These are phyloP conservation scores for Hypselothyrea guttata DNA, from an alignment of 2,888 invertebrate species.

Conservation along the genomic window DNA sequence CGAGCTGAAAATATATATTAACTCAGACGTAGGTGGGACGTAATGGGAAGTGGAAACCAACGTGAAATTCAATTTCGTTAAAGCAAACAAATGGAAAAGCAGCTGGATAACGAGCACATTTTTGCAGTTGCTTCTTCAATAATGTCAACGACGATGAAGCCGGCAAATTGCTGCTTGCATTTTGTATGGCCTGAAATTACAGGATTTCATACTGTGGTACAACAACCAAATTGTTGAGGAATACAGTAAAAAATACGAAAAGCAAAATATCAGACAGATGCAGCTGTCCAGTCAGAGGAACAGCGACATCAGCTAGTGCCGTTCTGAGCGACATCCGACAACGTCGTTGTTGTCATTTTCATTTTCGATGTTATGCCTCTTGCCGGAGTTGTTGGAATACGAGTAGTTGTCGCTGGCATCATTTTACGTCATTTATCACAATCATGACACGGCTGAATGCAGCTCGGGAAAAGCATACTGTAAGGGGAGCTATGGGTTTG, in stretches of 20 bases:
- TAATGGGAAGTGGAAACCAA: constrained; percentile 25
- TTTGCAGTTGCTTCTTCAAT: constrained; percentile 54
- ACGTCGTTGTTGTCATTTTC: constrained; percentile 36
- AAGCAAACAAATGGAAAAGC: constrained; percentile 64
- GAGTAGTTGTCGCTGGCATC: constrained; percentile 70
- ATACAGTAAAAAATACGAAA: constrained; percentile 9
- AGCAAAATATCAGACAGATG: constrained; percentile 7
- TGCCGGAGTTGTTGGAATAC: constrained; percentile 7
- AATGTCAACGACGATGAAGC: constrained; percentile 44
- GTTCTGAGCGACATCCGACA: constrained; percentile 62
- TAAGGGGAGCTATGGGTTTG: neutral
- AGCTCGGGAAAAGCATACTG: neutral
- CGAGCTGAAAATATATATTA: constrained; percentile 61
- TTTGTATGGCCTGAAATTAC: constrained; percentile 71
- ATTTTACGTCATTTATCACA: constrained; percentile 77
- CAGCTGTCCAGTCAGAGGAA: constrained; percentile 4
- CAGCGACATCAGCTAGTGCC: constrained; percentile 22
- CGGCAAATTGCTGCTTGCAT: constrained; percentile 71
- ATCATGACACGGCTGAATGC: constrained; percentile 70
- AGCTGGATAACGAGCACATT: constrained; percentile 38
- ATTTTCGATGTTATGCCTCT: neutral
- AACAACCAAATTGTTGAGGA: constrained; percentile 1
- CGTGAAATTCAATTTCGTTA: constrained; percentile 72
- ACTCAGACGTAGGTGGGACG: constrained; percentile 20
- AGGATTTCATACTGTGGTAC: constrained; percentile 31